Conservation (phyloP, 2,113 vertebrate species). For the Stomatorhinus ivindoensis region DNA sequence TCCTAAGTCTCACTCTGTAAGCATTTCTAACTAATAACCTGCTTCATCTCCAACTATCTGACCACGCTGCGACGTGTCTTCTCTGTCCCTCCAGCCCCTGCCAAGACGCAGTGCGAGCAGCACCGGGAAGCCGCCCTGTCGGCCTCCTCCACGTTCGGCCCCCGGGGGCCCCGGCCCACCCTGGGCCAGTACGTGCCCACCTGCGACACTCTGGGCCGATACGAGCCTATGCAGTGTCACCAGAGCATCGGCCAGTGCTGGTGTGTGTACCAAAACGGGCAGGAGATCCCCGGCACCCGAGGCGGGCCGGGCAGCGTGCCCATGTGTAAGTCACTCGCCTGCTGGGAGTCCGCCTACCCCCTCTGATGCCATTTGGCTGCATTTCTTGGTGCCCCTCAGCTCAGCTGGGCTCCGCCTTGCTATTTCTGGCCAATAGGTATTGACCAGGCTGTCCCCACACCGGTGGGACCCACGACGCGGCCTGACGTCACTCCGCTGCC, state of each 20-base stretch:
- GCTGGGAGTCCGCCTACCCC: not conserved
- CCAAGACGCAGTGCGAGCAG: constrained; percentile 70
- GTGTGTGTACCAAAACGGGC: constrained; percentile 75
- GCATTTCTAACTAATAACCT: not conserved
- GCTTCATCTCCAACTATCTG: not conserved
- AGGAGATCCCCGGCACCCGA: constrained; percentile 72
- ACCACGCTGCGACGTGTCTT: not conserved
- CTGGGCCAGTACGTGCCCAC: constrained; percentile 61
- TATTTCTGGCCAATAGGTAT: constrained; percentile 49
- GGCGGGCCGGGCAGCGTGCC: constrained; percentile 53
- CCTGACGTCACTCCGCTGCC: constrained; percentile 69
- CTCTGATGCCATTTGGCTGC: not conserved
- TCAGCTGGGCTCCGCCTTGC: not conserved
- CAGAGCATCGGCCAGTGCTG: constrained; percentile 67
- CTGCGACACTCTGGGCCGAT: constrained; percentile 71
- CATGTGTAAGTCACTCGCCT: constrained; percentile 65
- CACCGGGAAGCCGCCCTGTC: constrained; percentile 55
- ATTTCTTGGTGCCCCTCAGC: not conserved
- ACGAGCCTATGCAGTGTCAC: constrained; percentile 73
- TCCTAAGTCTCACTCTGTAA: not conserved
- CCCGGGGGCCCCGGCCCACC: constrained; percentile 35
- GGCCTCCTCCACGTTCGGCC: constrained; percentile 15
- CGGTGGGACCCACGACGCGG: constrained; percentile 64
- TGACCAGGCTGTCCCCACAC: constrained; percentile 54
- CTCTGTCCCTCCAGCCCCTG: constrained; percentile 47